Evolutionary conservation across 1,140 invertebrate species (phyloP).

Genomic region (Papilio aristodemus): DNA sequence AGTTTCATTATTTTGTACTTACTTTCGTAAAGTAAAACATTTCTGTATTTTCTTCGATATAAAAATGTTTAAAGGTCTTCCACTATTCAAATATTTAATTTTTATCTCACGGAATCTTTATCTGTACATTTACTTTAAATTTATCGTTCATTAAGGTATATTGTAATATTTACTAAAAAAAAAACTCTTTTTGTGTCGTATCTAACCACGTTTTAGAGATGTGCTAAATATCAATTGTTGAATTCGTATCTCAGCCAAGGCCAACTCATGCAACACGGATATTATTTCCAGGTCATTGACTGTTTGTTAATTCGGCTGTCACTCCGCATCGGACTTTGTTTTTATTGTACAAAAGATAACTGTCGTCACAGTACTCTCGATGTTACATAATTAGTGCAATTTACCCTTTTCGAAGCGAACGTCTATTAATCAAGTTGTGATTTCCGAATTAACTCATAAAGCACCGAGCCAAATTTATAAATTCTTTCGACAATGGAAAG

Average conservation of each 20-base stretch:
- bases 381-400: too few species aligned
- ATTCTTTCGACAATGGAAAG: too few species aligned
- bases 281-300: constrained; percentile 20
- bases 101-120: too few species aligned
- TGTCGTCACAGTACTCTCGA: not conserved
- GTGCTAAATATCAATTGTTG: constrained; percentile 12
- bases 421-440: too few species aligned
- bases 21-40: too few species aligned
- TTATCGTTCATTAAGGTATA: not conserved
- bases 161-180: not conserved
- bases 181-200: not conserved
- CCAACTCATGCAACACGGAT: constrained; percentile 12
- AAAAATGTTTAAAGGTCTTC: too few species aligned
- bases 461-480: too few species aligned
- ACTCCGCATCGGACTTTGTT: not conserved
- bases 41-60: too few species aligned
- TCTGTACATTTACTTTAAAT: not conserved
- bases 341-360: not conserved
- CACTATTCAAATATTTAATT: too few species aligned
- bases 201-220: not conserved
- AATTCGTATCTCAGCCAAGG: constrained; percentile 15
- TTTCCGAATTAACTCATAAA: too few species aligned
- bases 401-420: too few species aligned
- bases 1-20: too few species aligned
- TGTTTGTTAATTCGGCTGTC: constrained; percentile 11